phyloP scores from a whole-genome alignment of 2,888 invertebrate species.

The Melinaea menophilus region DNA sequence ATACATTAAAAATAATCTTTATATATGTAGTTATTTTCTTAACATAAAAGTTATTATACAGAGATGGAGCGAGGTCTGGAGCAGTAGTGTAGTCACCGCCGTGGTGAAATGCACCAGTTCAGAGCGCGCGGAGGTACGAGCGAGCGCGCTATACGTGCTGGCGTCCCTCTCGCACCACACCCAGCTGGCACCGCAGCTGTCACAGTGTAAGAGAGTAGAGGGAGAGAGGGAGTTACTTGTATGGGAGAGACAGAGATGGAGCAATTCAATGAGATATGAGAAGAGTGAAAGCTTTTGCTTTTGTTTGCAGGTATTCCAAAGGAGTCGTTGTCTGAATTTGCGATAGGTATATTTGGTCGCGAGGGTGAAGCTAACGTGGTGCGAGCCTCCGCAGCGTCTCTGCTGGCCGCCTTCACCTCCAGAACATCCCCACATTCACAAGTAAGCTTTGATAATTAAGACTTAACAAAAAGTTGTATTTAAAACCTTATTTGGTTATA shows the following conservation, averaged over 20 bases:
- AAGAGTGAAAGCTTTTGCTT: not conserved
- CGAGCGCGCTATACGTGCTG: slow-evolving; percentile 51
- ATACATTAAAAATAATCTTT: not conserved
- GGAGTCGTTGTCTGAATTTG: slow-evolving; percentile 53
- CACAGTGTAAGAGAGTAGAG: slow-evolving; percentile 48
- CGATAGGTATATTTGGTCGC: slow-evolving; percentile 47
- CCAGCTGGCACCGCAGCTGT: slow-evolving; percentile 56
- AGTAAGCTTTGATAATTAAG: too few relatives aligned
- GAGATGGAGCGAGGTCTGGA: slow-evolving; percentile 64
- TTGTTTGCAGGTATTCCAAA: slow-evolving; percentile 46
- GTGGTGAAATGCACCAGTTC: slow-evolving; percentile 42
- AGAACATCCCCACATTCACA: slow-evolving; percentile 53
- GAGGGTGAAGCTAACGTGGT: slow-evolving; percentile 58
- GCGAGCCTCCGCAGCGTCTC: slow-evolving; percentile 54
- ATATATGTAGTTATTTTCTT: slow-evolving; percentile 7
- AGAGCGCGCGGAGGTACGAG: slow-evolving; percentile 51
- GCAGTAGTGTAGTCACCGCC: slow-evolving; percentile 43
- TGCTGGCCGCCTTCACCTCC: slow-evolving; percentile 53
- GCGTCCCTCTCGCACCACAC: slow-evolving; percentile 55
- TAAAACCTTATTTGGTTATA: too few relatives aligned
- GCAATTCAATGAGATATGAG: not conserved
- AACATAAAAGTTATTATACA: slow-evolving; percentile 28
- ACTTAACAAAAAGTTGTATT: too few relatives aligned
- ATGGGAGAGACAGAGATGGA: not conserved
- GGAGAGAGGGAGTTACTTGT: not conserved